phyloP scores from a whole-genome alignment of 1,140 invertebrate species.

The Glossosoma conforme region DNA sequence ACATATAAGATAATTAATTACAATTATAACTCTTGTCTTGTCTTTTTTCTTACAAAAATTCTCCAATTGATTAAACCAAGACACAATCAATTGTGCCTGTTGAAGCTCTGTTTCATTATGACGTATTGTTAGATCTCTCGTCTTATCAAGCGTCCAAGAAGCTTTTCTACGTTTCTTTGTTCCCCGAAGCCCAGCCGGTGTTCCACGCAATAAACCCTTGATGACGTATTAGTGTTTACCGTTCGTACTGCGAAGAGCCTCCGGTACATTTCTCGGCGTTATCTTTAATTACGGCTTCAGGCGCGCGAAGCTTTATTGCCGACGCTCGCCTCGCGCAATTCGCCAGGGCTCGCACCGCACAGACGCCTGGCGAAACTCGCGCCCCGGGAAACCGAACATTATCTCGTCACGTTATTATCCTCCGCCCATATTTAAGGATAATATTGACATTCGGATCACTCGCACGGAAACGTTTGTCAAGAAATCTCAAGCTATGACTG shows the following conservation, averaged over 20 bases:
- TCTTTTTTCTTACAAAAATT: too few relatives aligned
- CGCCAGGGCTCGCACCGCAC: background rate
- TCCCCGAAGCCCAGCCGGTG: background rate
- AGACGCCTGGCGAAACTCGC: too few relatives aligned
- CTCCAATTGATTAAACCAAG: too few relatives aligned
- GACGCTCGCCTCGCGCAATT: background rate
- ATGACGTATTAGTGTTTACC: conserved; percentile 24
- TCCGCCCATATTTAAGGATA: too few relatives aligned
- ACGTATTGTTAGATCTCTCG: too few relatives aligned
- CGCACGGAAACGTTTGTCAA: too few relatives aligned
- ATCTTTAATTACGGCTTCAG: conserved; percentile 17
- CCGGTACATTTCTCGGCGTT: conserved; percentile 7
- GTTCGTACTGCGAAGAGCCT: conserved; percentile 1
- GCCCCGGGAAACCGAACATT: background rate
- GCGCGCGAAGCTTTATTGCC: background rate
- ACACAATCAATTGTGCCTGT: too few relatives aligned
- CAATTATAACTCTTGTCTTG: too few relatives aligned
- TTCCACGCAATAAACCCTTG: conserved; percentile 17
- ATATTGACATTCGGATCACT: too few relatives aligned
- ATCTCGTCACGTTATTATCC: background rate
- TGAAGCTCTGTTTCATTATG: too few relatives aligned
- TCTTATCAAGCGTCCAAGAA: background rate
- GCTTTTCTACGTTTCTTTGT: background rate
- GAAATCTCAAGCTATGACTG: too few relatives aligned
- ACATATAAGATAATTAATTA: too few relatives aligned